Percentiles rank a stretch among this genome's conserved stretches.
Evolutionary conservation across 2,797 vertebrate species (phyloP).

Genomic region (Chlorospingus semifuscus): DNA sequence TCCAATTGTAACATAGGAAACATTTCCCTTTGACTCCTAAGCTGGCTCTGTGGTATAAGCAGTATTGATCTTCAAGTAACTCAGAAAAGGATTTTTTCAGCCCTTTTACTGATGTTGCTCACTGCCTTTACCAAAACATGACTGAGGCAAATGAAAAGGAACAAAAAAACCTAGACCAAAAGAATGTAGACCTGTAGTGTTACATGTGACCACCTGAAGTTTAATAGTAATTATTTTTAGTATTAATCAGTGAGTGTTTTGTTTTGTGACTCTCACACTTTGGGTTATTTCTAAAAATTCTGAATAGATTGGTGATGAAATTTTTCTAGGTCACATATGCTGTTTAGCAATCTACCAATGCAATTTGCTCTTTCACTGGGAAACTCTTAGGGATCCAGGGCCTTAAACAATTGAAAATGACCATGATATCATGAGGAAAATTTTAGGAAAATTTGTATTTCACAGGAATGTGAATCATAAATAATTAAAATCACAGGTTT

Average conservation of each 20-base stretch:
- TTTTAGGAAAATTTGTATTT: background rate
- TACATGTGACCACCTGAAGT: background rate
- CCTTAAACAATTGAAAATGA: background rate
- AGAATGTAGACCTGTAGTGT: background rate
- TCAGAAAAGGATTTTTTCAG: background rate
- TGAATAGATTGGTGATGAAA: background rate
- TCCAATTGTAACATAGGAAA: background rate
- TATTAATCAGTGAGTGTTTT: background rate
- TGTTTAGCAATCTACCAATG: background rate
- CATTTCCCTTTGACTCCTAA: background rate
- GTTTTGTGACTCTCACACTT: background rate
- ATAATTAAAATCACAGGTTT: background rate
- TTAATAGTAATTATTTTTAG: background rate
- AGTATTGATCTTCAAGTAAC: background rate
- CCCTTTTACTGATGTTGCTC: background rate
- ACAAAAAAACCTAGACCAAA: rapidly evolving
- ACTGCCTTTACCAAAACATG: background rate
- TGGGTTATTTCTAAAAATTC: background rate
- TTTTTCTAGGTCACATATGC: background rate
- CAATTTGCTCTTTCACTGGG: background rate
- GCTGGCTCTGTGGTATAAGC: background rate
- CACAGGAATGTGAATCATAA: background rate
- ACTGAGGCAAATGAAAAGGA: background rate
- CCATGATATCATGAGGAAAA: background rate
- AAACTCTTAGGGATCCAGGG: background rate